Base-by-base conservation (phyloP, 2,888 invertebrate genomes). In the Eurytoma californica region DNA sequence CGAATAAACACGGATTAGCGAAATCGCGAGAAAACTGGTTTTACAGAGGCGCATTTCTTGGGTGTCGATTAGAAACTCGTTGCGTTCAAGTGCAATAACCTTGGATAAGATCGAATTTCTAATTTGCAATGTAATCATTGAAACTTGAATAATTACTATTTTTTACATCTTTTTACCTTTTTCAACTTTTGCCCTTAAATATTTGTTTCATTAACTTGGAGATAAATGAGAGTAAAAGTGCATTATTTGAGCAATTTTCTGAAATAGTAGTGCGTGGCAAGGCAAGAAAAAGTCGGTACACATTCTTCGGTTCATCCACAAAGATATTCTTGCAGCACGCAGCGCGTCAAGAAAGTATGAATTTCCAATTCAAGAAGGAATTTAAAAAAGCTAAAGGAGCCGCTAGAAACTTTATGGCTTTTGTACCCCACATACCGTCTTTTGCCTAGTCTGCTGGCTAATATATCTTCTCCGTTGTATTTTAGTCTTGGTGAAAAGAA, bases 41-140 rank as follows among this genome's bases (percentile, higher is more conserved):
- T 72, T 49, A 57, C 49, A 30, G 53, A 51, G 9, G 58, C 13
- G 16, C 49, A 18, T 73, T 73, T 70, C 60, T 51, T 67, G 30
- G 47, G 18, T 24, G 80, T 66, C 53, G 70, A 77, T 80, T 77
- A 74, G 70, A 77, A 80, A 80, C 80, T 74, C 74, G 77, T 74
- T 70, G 39, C 53, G 24, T 65, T 57, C 51, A 70, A 70, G 77
- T 74, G 77, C 73, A 77, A 66, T 66, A 80, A 79, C 79, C 79
- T 80, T 75, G 65, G 16, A 51, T 20, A 3, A 20, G 24, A 74
- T 73, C 53, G 49, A 69, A 68, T 77, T 76, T 77, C 63, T 77
- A 80, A 80, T 76, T 70, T 67, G 24, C 49, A 28, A 51, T 58
- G 39, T 70, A 55, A 74, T 79, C 63, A 76, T 47, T 9, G 57